Base-by-base conservation (phyloP, 1,140 invertebrate species). In the Magallana gigas region DNA sequence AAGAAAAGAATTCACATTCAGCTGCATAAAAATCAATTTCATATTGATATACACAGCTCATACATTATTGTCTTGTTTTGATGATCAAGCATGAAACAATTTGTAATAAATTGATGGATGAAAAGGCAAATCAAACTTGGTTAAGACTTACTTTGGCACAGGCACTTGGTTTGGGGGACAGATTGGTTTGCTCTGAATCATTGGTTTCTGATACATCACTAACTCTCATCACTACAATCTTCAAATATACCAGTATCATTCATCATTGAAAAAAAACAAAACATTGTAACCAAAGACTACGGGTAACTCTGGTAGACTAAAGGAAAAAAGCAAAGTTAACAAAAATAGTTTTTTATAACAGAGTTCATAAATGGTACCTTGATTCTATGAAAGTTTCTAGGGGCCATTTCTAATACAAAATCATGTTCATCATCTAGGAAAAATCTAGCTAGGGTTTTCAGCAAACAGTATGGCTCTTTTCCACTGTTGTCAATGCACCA, bases 391-490 rank as follows among this genome's bases (percentile, higher is more conserved):
- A 88, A 90, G 59, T 91, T 89, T 57, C 88, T 90, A 7, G 90
- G 91, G 7, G 91, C 88, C 92, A 94, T 92, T 85, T 94, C 92
- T 29, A 95, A 57, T 0, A 94, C 85, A 91, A 95, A 93, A 60
- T 95, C 94, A 91, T 95, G 94, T 62, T 94, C 93, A 18, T 87
- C 71, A 88, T 94, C 94, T 18, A 94, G 86, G 87, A 91, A 94
- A 83, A 94, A 92, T 23, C 93, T 86, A n/a, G 91, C 93, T 1
- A 91, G 82, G 29, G 90, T 83, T 29, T 84, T 88, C 68, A 90
- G 90, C 58, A 93, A 87, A 58, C 91, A 85, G 62, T 91, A 91
- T 9, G 93, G 94, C 62, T 93, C 92, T 29, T 92, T 90, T 14
- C 94, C 92, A 0, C 91, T 91, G 48, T 87, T 88, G 48, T 93